Percentiles rank a stretch among this genome's conserved stretches.
phyloP scores from a whole-genome alignment of 2,888 invertebrate genomes.

The Harpalus rufipes region DNA sequence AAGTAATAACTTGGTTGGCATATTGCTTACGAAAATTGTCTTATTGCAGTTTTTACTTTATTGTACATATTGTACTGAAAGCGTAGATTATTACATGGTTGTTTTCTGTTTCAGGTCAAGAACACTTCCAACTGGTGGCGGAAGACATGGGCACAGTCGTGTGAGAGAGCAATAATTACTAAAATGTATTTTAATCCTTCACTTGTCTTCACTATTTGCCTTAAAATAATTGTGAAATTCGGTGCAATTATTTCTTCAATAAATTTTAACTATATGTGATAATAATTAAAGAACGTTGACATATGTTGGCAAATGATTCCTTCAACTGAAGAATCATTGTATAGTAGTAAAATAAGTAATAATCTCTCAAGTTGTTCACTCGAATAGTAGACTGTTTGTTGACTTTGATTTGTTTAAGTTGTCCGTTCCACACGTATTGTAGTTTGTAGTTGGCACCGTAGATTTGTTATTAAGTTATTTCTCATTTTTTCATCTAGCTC shows the following conservation, averaged over 20 bases:
- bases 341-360: constrained; percentile 46
- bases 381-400: constrained; percentile 51
- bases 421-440: constrained; percentile 40
- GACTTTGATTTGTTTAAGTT: constrained; percentile 28
- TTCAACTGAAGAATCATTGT: constrained; percentile 37
- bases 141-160: constrained; percentile 82
- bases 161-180: constrained; percentile 74
- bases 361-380: constrained; percentile 53
- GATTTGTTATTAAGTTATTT: constrained; percentile 44
- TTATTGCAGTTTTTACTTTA: no score
- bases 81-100: not conserved
- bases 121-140: constrained; percentile 82
- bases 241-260: constrained; percentile 67
- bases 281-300: constrained; percentile 56
- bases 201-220: constrained; percentile 67
- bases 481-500: constrained; percentile 41
- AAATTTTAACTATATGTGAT: constrained; percentile 67
- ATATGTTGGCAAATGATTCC: constrained; percentile 46
- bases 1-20: no score
- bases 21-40: no score
- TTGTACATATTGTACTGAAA: not conserved
- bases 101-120: constrained; percentile 80
- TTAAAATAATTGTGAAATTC: constrained; percentile 67
- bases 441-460: constrained; percentile 33
- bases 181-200: constrained; percentile 54